A percentile compares a stretch with the other conserved stretches of the same genome.
Evolutionary conservation across 2,888 invertebrate species (phyloP).

Genomic region (Aphelenchoides bicaudatus): DNA sequence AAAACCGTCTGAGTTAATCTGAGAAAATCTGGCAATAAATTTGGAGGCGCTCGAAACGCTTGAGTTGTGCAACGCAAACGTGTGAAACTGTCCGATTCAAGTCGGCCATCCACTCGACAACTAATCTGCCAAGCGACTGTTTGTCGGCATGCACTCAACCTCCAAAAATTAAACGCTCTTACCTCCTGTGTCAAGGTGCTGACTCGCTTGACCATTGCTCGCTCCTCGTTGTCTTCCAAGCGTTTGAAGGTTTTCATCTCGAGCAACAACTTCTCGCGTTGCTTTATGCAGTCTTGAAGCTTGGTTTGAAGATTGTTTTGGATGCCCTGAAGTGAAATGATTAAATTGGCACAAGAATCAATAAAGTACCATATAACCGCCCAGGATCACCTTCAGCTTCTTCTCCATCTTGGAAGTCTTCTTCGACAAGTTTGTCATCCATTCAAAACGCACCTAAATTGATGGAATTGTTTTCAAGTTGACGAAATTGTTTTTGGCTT

Average conservation of each 20-base stretch:
- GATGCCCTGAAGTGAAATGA: constrained; percentile 65
- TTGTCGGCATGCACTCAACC: constrained; percentile 2
- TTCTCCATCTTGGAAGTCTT: constrained; percentile 95
- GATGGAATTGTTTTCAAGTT: constrained; percentile 10
- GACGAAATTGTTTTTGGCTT: constrained; percentile 2
- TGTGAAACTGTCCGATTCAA: constrained; percentile 14
- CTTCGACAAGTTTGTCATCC: constrained; percentile 95
- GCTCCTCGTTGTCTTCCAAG: constrained; percentile 77
- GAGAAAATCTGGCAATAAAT: constrained; percentile 74
- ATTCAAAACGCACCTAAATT: constrained; percentile 76
- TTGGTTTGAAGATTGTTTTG: constrained; percentile 69
- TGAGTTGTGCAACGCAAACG: constrained; percentile 9
- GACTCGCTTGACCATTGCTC: constrained; percentile 74
- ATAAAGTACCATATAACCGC: constrained; percentile 74
- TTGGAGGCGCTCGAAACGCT: not conserved
- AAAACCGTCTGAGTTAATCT: constrained; percentile 11
- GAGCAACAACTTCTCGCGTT: constrained; percentile 81
- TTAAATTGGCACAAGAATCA: constrained; percentile 4
- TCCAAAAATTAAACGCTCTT: not conserved
- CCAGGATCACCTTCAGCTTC: constrained; percentile 88
- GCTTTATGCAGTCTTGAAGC: constrained; percentile 68
- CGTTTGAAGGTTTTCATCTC: constrained; percentile 65
- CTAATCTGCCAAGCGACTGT: too few relatives aligned
- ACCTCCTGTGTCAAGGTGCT: constrained; percentile 46
- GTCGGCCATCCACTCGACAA: too few relatives aligned